Evolutionary conservation across 2,113 vertebrate species (phyloP).

Genomic region (Hydrochoerus hydrochaeris): DNA sequence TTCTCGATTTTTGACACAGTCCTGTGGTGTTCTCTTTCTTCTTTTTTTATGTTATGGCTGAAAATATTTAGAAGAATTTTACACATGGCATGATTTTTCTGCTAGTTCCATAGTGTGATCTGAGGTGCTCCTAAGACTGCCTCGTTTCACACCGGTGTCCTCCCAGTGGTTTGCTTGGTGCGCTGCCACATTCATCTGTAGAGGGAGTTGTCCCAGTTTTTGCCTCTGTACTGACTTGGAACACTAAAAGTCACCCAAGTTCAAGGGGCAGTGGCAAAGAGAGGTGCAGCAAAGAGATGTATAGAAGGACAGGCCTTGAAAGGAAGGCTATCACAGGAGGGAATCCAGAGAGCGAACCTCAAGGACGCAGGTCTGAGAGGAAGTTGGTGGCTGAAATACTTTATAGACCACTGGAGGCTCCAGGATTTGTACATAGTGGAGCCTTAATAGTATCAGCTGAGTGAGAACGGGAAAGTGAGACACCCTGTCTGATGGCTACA

Average conservation of each 20-base stretch:
- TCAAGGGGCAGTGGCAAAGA: background rate
- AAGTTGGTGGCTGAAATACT: background rate
- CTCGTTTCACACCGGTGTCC: background rate
- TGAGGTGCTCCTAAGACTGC: background rate
- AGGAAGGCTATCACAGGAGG: background rate
- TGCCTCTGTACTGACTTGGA: background rate
- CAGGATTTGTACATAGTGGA: background rate
- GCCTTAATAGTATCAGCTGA: no score
- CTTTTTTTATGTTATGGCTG: background rate
- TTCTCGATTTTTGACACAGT: background rate
- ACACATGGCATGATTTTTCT: background rate
- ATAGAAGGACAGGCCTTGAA: background rate
- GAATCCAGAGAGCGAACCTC: background rate
- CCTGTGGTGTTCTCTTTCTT: background rate
- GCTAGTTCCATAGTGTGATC: background rate
- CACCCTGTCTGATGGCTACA: background rate
- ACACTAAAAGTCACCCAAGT: background rate
- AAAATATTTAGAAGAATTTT: background rate
- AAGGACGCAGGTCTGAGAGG: background rate
- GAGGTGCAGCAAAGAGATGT: background rate
- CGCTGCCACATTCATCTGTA: accelerated
- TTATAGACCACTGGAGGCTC: background rate
- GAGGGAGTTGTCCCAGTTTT: background rate
- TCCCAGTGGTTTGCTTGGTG: background rate
- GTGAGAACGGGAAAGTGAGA: background rate